A percentile compares a stretch with the other conserved stretches of the same genome.
Conservation (phyloP, 2,888 invertebrate species). For the Apantesis nais region DNA sequence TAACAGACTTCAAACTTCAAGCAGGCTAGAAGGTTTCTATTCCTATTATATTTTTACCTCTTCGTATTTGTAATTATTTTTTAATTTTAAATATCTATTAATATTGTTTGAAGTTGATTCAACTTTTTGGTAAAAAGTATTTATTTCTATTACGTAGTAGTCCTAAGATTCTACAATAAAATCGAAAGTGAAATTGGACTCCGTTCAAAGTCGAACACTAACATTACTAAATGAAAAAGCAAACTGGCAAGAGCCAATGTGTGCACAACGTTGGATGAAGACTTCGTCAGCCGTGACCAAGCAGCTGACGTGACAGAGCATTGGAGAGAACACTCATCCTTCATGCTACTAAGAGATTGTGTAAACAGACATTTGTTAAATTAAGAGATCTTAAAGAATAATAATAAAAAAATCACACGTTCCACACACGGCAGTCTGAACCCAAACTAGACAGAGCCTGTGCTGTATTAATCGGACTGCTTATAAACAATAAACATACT, state of each 20-base stretch:
- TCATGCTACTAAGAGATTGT: neutral
- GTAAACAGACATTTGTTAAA: neutral
- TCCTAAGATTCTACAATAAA: neutral
- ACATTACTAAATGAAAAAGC: neutral
- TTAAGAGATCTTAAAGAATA: neutral
- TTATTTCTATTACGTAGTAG: no score
- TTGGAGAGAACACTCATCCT: neutral
- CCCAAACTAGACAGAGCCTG: neutral
- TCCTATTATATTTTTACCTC: no score
- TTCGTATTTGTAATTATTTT: no score
- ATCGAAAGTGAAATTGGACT: neutral
- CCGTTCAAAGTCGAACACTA: neutral
- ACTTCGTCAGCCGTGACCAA: neutral
- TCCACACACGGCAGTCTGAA: neutral
- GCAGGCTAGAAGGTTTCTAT: no score
- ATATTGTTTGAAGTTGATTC: no score
- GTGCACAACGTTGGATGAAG: neutral
- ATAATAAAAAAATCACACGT: neutral
- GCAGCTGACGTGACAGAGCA: neutral
- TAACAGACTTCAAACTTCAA: no score
- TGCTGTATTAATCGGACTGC: no score
- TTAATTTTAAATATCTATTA: no score
- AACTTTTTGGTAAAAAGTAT: no score
- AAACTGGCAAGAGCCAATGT: neutral
- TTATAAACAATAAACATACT: no score